These are phyloP conservation scores for Macropis europaea DNA, from an alignment of 2,888 invertebrate species.

Conservation along the genomic window DNA sequence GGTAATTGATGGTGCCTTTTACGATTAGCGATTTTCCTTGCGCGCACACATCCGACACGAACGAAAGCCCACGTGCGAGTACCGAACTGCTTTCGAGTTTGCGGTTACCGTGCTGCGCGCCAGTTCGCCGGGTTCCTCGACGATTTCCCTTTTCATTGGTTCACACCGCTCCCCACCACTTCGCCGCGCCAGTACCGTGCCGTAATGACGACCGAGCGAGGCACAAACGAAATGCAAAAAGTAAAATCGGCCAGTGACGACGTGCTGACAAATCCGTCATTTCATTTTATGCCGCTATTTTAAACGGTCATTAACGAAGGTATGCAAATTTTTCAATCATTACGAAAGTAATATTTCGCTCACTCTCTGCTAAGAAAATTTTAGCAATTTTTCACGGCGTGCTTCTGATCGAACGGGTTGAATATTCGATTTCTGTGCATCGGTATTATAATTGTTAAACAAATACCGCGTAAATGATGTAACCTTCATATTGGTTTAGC, in stretches of 20 bases:
- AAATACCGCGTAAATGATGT: no score
- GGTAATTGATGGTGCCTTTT: constrained; percentile 32
- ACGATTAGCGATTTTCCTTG: constrained; percentile 16
- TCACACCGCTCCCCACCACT: constrained; percentile 3
- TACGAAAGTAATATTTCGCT: no score
- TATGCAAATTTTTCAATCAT: neutral
- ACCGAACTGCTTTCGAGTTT: constrained; percentile 68
- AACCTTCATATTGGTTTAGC: no score
- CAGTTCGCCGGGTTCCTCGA: constrained; percentile 60
- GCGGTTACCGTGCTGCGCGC: constrained; percentile 69
- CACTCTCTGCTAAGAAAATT: no score
- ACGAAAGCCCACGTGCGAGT: constrained; percentile 79
- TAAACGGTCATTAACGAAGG: neutral
- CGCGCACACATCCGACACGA: constrained; percentile 67
- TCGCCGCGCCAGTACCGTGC: constrained; percentile 31
- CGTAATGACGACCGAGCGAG: constrained; percentile 10
- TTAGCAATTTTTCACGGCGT: no score
- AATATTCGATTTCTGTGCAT: no score
- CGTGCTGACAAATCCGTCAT: constrained; percentile 36
- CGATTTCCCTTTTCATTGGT: constrained; percentile 51
- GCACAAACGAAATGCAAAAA: constrained; percentile 28
- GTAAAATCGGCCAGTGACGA: constrained; percentile 18
- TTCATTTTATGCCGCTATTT: neutral
- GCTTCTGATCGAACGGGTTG: no score
- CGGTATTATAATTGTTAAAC: no score